phyloP scores from a whole-genome alignment of 2,888 invertebrate species.

The Phortica okadai region DNA sequence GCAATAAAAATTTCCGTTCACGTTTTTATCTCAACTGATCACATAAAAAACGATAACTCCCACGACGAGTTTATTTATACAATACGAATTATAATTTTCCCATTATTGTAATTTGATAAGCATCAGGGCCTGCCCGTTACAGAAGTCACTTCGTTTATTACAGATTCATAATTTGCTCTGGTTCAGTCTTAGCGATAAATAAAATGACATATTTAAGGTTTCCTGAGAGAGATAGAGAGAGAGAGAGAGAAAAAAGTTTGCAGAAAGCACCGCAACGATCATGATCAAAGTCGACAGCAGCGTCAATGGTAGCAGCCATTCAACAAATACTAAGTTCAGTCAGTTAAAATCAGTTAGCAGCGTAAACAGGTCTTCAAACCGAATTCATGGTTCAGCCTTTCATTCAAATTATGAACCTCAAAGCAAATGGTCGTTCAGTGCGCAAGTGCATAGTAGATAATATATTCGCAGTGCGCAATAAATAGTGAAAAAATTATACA shows the following conservation, averaged over 20 bases:
- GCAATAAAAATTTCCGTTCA: too few relatives aligned
- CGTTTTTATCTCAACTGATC: too few relatives aligned
- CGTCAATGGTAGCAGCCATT: background rate
- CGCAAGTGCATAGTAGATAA: background rate
- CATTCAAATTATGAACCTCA: constrained; percentile 51
- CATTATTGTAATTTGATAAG: too few relatives aligned
- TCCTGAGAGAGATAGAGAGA: background rate
- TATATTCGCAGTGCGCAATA: background rate
- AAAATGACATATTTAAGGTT: too few relatives aligned
- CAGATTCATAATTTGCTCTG: too few relatives aligned
- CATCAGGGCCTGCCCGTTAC: too few relatives aligned
- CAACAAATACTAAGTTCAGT: background rate
- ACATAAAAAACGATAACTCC: too few relatives aligned
- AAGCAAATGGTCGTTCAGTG: constrained; percentile 46
- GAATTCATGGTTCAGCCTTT: constrained; percentile 28
- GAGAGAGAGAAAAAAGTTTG: background rate
- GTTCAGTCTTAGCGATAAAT: too few relatives aligned
- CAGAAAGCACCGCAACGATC: background rate
- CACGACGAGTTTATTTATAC: too few relatives aligned
- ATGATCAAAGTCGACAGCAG: background rate
- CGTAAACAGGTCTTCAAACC: constrained; percentile 15
- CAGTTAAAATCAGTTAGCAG: background rate
- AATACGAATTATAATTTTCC: too few relatives aligned
- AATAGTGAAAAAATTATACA: constrained; percentile 25
- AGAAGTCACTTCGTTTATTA: too few relatives aligned